These are phyloP conservation scores for Leptothorax acervorum DNA, from an alignment of 2,888 invertebrate species.

Conservation along the genomic window DNA sequence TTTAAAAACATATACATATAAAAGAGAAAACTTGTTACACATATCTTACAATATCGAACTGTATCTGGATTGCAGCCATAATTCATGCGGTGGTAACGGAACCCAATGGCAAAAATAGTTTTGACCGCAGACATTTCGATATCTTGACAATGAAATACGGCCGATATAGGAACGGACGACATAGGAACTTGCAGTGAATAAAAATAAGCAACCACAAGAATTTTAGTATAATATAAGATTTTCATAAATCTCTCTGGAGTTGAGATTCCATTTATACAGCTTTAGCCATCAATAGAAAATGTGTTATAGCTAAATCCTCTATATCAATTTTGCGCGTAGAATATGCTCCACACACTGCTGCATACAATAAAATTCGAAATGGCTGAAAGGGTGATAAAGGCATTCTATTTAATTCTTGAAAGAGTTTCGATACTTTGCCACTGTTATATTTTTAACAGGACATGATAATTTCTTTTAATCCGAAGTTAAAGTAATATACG, in stretches of 20 bases:
- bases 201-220: conserved; percentile 27
- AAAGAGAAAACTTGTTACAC: neutral
- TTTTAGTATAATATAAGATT: conserved; percentile 15
- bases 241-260: conserved; percentile 25
- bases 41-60: conserved; percentile 3
- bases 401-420: neutral
- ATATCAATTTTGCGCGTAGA: neutral
- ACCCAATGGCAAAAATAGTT: conserved; percentile 15
- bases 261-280: neutral
- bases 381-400: neutral
- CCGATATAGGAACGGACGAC: neutral
- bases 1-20: neutral
- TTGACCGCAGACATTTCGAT: conserved; percentile 24
- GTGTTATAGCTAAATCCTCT: neutral
- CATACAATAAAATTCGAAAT: neutral
- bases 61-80: neutral
- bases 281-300: neutral
- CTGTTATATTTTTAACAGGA: conserved; percentile 2
- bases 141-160: conserved; percentile 42
- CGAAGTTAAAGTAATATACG: neutral
- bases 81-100: conserved; percentile 11
- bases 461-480: neutral
- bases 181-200: neutral
- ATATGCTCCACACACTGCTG: neutral
- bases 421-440: neutral